Conservation (phyloP, 2,113 vertebrate genomes). For the Periophthalmus modestus region DNA sequence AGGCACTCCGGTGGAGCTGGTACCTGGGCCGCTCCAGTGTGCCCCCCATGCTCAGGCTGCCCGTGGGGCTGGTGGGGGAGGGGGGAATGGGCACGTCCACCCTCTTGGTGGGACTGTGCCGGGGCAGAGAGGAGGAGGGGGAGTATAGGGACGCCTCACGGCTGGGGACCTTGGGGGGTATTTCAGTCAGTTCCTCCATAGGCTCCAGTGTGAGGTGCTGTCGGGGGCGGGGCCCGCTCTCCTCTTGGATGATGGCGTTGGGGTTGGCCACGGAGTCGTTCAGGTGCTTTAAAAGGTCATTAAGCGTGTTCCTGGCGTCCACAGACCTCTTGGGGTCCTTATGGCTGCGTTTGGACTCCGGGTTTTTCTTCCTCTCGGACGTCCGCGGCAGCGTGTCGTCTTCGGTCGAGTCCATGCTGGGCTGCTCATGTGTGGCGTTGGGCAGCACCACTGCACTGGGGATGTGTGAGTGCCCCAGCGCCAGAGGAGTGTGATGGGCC, state of each 20-base stretch:
- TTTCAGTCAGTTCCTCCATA: conserved; percentile 89
- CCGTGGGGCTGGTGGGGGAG: conserved; percentile 86
- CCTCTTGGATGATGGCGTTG: conserved; percentile 90
- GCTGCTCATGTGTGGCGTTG: conserved; percentile 93
- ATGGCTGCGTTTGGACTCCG: conserved; percentile 85
- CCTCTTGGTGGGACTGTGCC: conserved; percentile 96
- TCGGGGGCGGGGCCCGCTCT: conserved; percentile 81
- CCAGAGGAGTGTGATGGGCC: conserved; percentile 86
- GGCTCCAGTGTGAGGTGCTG: conserved; percentile 92
- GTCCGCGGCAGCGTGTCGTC: conserved; percentile 83
- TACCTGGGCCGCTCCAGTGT: conserved; percentile 94
- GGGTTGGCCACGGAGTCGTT: conserved; percentile 87
- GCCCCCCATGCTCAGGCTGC: conserved; percentile 81
- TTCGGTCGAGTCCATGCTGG: conserved; percentile 80
- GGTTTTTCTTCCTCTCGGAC: conserved; percentile 86
- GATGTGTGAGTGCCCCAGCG: conserved; percentile 88
- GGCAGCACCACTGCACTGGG: conserved; percentile 97
- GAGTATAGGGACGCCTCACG: conserved; percentile 95
- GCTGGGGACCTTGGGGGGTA: conserved; percentile 94
- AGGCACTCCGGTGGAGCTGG: conserved; percentile 92
- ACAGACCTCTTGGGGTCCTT: conserved; percentile 92
- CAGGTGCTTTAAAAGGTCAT: conserved; percentile 95
- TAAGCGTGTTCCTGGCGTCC: conserved; percentile 95
- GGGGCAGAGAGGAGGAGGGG: conserved; percentile 92
- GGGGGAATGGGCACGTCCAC: conserved; percentile 92